A percentile compares a stretch with the other conserved stretches of the same genome.
These are phyloP conservation scores for Vidua chalybeata DNA, from an alignment of 2,113 vertebrate genomes.

Conservation along the genomic window DNA sequence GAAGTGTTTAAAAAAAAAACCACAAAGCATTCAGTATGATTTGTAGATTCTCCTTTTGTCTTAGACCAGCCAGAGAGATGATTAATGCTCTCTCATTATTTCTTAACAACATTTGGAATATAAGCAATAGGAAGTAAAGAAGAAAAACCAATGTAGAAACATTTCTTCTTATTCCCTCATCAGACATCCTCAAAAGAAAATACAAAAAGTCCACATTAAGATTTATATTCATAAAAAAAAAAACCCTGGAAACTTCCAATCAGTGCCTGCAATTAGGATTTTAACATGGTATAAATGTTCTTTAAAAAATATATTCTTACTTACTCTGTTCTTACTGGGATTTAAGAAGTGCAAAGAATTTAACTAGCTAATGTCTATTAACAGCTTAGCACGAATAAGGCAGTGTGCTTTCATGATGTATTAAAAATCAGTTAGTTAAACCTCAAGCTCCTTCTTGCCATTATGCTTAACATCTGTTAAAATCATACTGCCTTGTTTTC, in stretches of 20 bases:
- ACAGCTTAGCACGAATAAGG: slow-evolving; percentile 23
- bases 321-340: not conserved
- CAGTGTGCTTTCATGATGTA: not conserved
- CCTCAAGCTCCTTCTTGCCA: not conserved
- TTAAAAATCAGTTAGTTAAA: slow-evolving; percentile 18
- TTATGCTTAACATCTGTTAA: not conserved
- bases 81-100: slow-evolving; percentile 27
- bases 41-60: not conserved
- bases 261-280: not conserved
- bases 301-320: not conserved
- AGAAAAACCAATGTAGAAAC: not conserved
- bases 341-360: not conserved
- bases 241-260: not conserved
- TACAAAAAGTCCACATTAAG: not conserved
- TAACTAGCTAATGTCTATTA: not conserved
- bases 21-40: not conserved
- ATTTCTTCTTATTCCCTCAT: not conserved
- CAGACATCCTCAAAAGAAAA: not conserved
- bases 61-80: not conserved
- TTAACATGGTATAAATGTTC: not conserved
- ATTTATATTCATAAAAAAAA: not conserved
- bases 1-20: not conserved
- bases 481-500: not conserved
- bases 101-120: not conserved
- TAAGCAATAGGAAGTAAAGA: not conserved